These are phyloP conservation scores for Rhorus exstirpatorius DNA, from an alignment of 2,888 invertebrate species.

Conservation along the genomic window DNA sequence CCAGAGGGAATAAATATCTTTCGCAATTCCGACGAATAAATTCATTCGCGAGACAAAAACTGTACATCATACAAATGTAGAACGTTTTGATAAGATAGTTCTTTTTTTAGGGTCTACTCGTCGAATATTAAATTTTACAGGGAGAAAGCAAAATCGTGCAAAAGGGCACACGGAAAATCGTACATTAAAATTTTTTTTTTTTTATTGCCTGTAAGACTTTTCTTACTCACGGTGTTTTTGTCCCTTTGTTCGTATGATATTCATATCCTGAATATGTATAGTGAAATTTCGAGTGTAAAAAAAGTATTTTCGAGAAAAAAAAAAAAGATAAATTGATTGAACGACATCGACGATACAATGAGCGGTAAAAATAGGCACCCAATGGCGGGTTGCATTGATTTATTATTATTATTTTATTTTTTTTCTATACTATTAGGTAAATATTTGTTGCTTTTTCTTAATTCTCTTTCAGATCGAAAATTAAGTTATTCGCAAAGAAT, in stretches of 20 bases:
- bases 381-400: slow-evolving; percentile 57
- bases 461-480: slow-evolving; percentile 25
- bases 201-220: slow-evolving; percentile 37
- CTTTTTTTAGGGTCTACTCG: not conserved
- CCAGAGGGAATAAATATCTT: slow-evolving; percentile 19
- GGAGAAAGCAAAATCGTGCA: not conserved
- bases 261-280: slow-evolving; percentile 43
- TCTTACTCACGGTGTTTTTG: not conserved
- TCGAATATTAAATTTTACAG: not conserved
- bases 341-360: slow-evolving; percentile 53
- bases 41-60: slow-evolving; percentile 19
- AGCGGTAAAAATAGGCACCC: slow-evolving; percentile 64
- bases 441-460: slow-evolving; percentile 1
- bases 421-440: slow-evolving; percentile 39
- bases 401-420: too few relatives aligned
- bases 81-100: not conserved
- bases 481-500: slow-evolving; percentile 45
- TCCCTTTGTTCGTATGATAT: slow-evolving; percentile 1
- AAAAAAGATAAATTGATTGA: slow-evolving; percentile 23
- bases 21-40: slow-evolving; percentile 32
- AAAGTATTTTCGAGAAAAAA: not conserved
- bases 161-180: slow-evolving; percentile 13
- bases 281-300: slow-evolving; percentile 29
- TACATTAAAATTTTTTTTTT: slow-evolving; percentile 24
- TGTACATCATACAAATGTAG: slow-evolving; percentile 24